Conservation (phyloP, 2,113 vertebrate genomes). For the Pituophis catenifer region DNA sequence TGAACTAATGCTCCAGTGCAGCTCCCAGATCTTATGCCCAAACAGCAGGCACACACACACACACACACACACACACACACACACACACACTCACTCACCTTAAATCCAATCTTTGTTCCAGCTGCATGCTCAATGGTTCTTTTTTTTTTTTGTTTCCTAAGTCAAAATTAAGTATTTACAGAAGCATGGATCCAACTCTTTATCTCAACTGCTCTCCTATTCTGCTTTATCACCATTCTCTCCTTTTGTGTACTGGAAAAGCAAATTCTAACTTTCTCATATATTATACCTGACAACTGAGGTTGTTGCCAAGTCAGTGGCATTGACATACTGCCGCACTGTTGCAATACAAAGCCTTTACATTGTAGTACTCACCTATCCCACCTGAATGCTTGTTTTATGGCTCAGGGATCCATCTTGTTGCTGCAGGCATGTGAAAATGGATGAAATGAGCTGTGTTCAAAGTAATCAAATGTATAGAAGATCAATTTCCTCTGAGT, state of each 20-base stretch:
- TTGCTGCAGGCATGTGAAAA: conserved; percentile 27
- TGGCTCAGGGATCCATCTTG: not conserved
- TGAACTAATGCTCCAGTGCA: not conserved
- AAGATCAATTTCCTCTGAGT: not conserved
- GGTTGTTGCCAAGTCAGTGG: not conserved
- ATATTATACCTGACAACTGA: not conserved
- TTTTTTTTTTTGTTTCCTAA: not conserved
- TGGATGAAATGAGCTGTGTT: conserved; percentile 30
- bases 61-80: not conserved
- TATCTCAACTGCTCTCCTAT: not conserved
- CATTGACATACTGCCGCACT: not conserved
- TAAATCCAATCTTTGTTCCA: not conserved
- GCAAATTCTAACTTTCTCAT: not conserved
- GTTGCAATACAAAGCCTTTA: not conserved
- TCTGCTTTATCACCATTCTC: not conserved
- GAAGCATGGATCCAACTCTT: not conserved
- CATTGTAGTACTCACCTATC: not conserved
- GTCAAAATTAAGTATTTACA: not conserved
- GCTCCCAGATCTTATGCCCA: not conserved
- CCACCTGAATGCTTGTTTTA: not conserved
- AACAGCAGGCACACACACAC: not conserved
- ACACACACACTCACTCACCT: not conserved
- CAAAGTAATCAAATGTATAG: conserved; percentile 6
- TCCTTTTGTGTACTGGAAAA: not conserved
- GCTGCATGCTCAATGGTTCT: not conserved